Conservation (phyloP, 2,113 vertebrate genomes). For the Formicarius rufipectus region DNA sequence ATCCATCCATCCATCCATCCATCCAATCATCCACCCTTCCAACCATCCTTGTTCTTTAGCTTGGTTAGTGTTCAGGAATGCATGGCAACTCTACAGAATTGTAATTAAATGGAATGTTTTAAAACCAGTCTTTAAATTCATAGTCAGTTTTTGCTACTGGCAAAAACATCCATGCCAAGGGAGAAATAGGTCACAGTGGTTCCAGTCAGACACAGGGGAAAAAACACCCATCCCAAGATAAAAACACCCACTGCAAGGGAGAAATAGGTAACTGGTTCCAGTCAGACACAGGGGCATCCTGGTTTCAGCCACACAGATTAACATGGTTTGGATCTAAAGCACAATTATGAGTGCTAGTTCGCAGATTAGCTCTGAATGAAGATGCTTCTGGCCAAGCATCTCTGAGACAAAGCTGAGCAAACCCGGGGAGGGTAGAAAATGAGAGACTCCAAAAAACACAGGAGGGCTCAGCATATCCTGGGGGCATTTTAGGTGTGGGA, state of each 20-base stretch:
- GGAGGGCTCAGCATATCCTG: not conserved
- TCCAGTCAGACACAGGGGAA: too few species aligned
- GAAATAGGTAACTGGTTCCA: not conserved
- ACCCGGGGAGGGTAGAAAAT: not conserved
- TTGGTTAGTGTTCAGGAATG: not conserved
- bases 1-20: too few species aligned
- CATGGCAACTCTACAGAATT: not conserved
- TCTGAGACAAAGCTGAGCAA: not conserved
- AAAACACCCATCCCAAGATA: not conserved
- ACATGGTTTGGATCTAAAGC: not conserved
- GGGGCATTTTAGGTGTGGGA: not conserved
- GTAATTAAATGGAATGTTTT: not conserved
- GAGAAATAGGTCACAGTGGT: too few species aligned
- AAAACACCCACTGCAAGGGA: too few species aligned
- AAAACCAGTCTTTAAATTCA: not conserved
- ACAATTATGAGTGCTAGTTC: not conserved
- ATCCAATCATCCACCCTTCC: too few species aligned
- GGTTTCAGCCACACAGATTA: not conserved
- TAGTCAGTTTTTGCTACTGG: not conserved
- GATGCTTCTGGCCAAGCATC: not conserved
- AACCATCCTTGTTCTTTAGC: not conserved
- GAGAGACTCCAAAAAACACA: not conserved
- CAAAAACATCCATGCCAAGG: too few species aligned
- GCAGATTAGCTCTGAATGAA: not conserved
- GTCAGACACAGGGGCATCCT: not conserved